Evolutionary conservation across 1,140 invertebrate species (phyloP), one percentile per base, ranked within the genome.

Genomic region (Adelges cooleyi): DNA sequence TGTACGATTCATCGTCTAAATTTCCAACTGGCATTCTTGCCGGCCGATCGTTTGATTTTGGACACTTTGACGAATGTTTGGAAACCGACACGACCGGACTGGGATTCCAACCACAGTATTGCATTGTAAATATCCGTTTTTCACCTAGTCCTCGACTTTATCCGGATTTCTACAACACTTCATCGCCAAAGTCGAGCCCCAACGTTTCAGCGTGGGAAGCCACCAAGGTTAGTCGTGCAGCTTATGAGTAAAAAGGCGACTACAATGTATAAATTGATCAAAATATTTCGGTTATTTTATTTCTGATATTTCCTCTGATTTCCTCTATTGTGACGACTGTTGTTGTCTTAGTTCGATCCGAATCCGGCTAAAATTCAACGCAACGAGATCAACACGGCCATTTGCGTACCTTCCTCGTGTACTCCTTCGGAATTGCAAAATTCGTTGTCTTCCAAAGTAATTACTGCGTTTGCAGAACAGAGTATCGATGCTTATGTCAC

Each of bases 41-140:
- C 17, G 74, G 73, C 0, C 69, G 69, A 0, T 67, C 62, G 1
- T 71, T 67, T 23, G 70, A 73, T n/a, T 67, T 74, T 29, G 74
- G 74, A 2, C 73, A 74, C 67, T 75, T 71, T 46, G 74, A 75
- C 65, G 71, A 74, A 51, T 75, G 74, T 51, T 22, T 73, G 13
- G 54, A 68, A 20, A 68, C 67, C 66, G 23, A 54, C 9, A 46
- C 67, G 0, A 23, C 59, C 9, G 62, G 59, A 13, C 67, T 56
- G 11, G 66, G 68, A 2, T 51, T 72, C 15, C 20, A 53, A 1
- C 70, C 71, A 2, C 71, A 74, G 50, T 75, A 75, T 56, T 75
- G 73, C 66, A 65, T 74, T 11, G 69, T 69, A 1, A 69, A 71
- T 2, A 48, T 74, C 18, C 42, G 52, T 33, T 49, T 72, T 23